Base-by-base conservation (phyloP, 2,797 vertebrate species). In the Labeo calbasu region DNA sequence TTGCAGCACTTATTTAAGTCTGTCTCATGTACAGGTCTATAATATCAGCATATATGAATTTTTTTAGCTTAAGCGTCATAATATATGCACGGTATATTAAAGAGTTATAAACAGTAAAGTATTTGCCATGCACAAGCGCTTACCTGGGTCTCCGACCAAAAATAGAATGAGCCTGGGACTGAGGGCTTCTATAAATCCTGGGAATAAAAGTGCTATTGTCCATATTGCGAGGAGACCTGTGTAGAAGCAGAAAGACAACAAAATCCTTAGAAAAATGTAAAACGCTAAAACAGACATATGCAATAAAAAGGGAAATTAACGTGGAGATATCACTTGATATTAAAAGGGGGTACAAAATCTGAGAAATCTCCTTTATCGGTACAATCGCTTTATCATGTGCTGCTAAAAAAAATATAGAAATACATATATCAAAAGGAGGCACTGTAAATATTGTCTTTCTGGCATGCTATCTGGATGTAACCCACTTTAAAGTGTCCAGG, bases 101-200 rank as follows among this genome's bases (percentile, higher is more conserved):
- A 83, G 23, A 66, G 19, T 69, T 5, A 55, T n/a, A 40, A 80
- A 40, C 4, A 40, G 13, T 46, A 77, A 17, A 25, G 3, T 8
- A 32, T 72, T 61, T 59, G 79, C 13, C 2, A 84, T 10, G 77
- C 61, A 25, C 17, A 79, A 89, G 85, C 69, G 85, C 84, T 92
- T 94, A 99, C 98, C 97, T 98, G 94, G 96, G 96, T 95, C 97
- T 96, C 90, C 95, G 96, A 93, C 93, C 93, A 88, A 92, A 96
- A 82, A 96, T 96, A 51, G 97, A 98, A 89, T 94, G 95, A 87
- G 95, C 90, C 90, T 90, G 92, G 88, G 94, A 92, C 86, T 95
- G 95, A 91, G 97, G 96, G 93, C 94, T 97, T 93, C 94, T 96
- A 89, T 95, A 93, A 88, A 92, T 92, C 92, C 90, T 94, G 90